phyloP scores from a whole-genome alignment of 1,140 invertebrate genomes.

The Papilio polytes region DNA sequence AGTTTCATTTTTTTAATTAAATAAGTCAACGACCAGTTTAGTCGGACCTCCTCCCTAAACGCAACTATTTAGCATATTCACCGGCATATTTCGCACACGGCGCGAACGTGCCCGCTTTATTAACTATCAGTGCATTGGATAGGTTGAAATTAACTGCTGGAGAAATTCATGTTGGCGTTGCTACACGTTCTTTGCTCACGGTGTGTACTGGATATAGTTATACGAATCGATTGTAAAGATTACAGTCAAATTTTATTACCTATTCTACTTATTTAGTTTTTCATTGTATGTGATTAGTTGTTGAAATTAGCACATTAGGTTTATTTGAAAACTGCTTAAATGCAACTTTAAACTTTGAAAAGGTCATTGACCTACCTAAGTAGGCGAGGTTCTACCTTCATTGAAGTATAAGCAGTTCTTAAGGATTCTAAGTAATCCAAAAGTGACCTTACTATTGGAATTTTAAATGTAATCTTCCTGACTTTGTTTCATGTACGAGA shows the following conservation, averaged over 20 bases:
- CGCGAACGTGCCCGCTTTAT: constrained; percentile 35
- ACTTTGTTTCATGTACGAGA: background rate
- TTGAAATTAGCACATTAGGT: background rate
- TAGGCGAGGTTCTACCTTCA: background rate
- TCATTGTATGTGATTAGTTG: too few species aligned
- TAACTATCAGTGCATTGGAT: constrained; percentile 37
- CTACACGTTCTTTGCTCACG: background rate
- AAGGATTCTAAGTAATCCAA: background rate
- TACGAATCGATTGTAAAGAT: background rate
- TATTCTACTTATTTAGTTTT: too few species aligned
- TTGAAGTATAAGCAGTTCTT: background rate
- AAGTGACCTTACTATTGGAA: background rate
- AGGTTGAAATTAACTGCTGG: constrained; percentile 33
- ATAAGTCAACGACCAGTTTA: constrained; percentile 4
- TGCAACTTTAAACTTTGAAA: background rate
- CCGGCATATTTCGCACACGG: constrained; percentile 37
- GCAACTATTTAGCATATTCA: constrained; percentile 39
- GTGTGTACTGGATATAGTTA: background rate
- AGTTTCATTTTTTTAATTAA: constrained; percentile 28
- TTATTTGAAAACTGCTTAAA: too few species aligned
- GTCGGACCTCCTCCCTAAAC: constrained; percentile 14
- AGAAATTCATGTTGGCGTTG: background rate
- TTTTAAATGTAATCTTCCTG: background rate
- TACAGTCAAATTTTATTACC: too few species aligned
- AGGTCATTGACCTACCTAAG: background rate